A percentile compares a stretch with the other conserved stretches of the same genome.
Evolutionary conservation across 2,113 vertebrate genomes (phyloP).

Genomic region (Polyodon spathula): DNA sequence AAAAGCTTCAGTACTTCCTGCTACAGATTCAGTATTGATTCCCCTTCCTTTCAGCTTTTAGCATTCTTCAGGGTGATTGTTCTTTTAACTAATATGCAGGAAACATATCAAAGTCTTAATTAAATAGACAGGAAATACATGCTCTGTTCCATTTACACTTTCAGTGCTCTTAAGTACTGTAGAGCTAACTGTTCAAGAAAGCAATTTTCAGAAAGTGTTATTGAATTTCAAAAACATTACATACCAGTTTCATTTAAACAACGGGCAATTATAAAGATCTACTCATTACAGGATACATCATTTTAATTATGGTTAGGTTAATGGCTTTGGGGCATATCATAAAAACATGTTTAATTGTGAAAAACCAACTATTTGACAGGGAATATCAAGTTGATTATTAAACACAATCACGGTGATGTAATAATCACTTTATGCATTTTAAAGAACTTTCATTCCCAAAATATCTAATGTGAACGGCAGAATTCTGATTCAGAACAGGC

Average conservation of each 20-base stretch:
- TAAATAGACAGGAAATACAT: slow-evolving; percentile 30
- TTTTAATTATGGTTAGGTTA: neutral
- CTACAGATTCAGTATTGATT: slow-evolving; percentile 29
- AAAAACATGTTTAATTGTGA: too few relatives aligned
- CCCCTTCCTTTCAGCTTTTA: slow-evolving; percentile 30
- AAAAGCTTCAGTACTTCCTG: slow-evolving; percentile 22
- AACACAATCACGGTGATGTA: too few relatives aligned
- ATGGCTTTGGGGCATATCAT: too few relatives aligned
- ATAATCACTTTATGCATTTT: too few relatives aligned
- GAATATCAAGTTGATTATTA: too few relatives aligned
- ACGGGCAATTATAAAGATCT: neutral
- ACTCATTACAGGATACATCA: neutral
- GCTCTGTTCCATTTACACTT: slow-evolving; percentile 34
- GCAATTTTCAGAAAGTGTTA: slow-evolving; percentile 35
- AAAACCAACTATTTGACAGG: too few relatives aligned
- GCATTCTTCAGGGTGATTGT: slow-evolving; percentile 14
- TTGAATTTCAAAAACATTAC: slow-evolving; percentile 13
- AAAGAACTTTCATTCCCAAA: too few relatives aligned
- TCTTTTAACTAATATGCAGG: slow-evolving; percentile 29
- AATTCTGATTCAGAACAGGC: too few relatives aligned
- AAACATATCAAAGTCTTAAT: slow-evolving; percentile 27
- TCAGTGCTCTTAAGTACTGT: slow-evolving; percentile 22
- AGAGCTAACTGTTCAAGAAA: slow-evolving; percentile 28
- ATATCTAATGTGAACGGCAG: too few relatives aligned
- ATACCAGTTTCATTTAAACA: neutral